These are phyloP conservation scores for Oikopleura albicans DNA, from an alignment of 23 tunicate species.

Conservation along the genomic window DNA sequence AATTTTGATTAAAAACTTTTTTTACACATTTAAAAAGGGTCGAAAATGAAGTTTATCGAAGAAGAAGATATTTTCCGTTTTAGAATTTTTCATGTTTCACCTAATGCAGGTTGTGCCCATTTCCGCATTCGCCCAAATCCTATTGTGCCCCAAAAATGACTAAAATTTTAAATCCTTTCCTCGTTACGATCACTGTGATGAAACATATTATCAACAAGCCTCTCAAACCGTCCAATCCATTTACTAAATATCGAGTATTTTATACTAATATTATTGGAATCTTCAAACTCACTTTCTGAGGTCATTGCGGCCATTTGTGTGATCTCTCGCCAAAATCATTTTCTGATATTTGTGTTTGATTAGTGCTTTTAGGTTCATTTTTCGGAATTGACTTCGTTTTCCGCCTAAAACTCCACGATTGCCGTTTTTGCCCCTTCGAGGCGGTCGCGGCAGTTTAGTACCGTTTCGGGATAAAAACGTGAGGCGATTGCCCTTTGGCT, in stretches of 20 bases:
- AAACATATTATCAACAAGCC: background rate
- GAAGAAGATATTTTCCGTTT: no score
- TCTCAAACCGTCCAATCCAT: background rate
- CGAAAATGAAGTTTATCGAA: no score
- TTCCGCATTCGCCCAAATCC: no score
- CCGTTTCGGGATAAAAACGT: background rate
- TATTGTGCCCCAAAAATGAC: no score
- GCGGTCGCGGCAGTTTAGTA: background rate
- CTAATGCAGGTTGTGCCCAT: no score
- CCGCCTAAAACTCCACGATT: background rate
- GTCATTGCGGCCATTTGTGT: background rate
- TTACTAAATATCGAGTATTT: background rate
- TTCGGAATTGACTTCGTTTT: background rate
- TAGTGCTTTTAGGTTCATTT: background rate
- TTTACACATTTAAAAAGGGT: no score
- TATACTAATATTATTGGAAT: background rate
- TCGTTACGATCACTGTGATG: background rate
- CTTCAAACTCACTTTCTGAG: background rate
- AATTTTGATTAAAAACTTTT: no score
- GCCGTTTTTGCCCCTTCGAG: background rate
- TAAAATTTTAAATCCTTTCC: no score
- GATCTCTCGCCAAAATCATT: background rate
- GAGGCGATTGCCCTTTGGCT: background rate
- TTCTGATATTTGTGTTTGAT: conserved; percentile 1
- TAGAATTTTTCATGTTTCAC: no score